Conservation (phyloP, 1,140 invertebrate genomes). For the Gonioctena quinquepunctata region DNA sequence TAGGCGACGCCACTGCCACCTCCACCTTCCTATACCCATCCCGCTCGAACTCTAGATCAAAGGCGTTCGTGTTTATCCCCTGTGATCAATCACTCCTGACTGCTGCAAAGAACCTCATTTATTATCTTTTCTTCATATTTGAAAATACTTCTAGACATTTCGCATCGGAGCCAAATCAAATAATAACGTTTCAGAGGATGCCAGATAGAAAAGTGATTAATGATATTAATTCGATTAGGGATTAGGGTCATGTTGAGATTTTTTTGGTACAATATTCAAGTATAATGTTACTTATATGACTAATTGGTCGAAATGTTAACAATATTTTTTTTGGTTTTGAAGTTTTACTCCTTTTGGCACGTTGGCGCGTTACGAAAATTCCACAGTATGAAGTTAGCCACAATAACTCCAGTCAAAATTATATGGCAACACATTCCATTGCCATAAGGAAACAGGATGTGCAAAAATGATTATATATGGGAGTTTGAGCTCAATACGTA, state of each 20-base stretch:
- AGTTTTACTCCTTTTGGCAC: too few relatives aligned
- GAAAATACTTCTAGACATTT: constrained; percentile 43
- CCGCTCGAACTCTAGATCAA: constrained; percentile 45
- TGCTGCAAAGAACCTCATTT: constrained; percentile 53
- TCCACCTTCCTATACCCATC: constrained; percentile 3
- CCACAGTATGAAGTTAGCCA: too few relatives aligned
- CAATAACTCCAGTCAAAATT: too few relatives aligned
- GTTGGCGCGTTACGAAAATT: too few relatives aligned
- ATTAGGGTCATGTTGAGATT: neutral
- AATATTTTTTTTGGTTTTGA: too few relatives aligned
- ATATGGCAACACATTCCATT: too few relatives aligned
- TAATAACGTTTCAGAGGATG: constrained; percentile 12
- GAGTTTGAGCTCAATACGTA: too few relatives aligned
- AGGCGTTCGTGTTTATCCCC: constrained; percentile 50
- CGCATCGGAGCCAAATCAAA: constrained; percentile 34
- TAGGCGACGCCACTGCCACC: constrained; percentile 8
- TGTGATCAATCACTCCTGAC: constrained; percentile 54
- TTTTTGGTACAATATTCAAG: too few relatives aligned
- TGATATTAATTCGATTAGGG: neutral
- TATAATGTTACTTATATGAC: too few relatives aligned
- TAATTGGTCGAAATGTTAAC: too few relatives aligned
- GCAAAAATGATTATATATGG: too few relatives aligned
- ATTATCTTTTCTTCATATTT: constrained; percentile 46
- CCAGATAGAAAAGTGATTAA: constrained; percentile 6
- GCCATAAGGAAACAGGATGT: too few relatives aligned